Evolutionary conservation across 2,888 invertebrate genomes (phyloP), one percentile per base, ranked within the genome.

Genomic region (Spodoptera exigua): DNA sequence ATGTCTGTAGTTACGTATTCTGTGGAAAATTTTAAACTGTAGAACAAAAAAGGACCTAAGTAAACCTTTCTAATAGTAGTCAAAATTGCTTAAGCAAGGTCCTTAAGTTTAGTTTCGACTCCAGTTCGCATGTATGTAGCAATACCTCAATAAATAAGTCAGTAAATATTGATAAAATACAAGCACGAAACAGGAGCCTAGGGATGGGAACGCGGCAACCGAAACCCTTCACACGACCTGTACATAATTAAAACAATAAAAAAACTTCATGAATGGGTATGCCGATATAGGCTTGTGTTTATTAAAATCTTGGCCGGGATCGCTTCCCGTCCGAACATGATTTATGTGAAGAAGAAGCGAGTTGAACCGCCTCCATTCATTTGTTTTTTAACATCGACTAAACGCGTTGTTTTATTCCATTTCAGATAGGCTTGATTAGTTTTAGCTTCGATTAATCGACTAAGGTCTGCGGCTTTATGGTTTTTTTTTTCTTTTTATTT

Each of bases 381-480:
- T 92, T 92, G 90, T 92, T 92, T 92, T 92, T 91, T 89, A 85
- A 70, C 73, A 61, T 61, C 75, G 61, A 64, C 62, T 62, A 54
- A 27, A 67, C 58, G 14, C 40, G 67, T 61, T 58, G 81, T 87
- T 88, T 87, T 87, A 83, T 89, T 89, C 69, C 72, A 78, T 82
- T 76, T 87, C 83, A 81, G 84, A 91, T 92, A 90, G 87, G 84
- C 88, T 90, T 93, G 93, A 93, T 93, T 93, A 93, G 92, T 92
- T 93, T 91, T 88, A 90, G 89, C 76, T 83, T 74, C 88, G 87
- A 89, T 91, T 90, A 90, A 91, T 88, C 87, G 86, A 83, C 74
- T 62, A 69, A 45, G 60, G 61, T 55, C 55, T 83, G 76, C 57
- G 67, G 36, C 35, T 67, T 74, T 72, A 73, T 9, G 4, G 14